phyloP scores from a whole-genome alignment of 2,888 invertebrate species.

The Dynastes grantii region DNA sequence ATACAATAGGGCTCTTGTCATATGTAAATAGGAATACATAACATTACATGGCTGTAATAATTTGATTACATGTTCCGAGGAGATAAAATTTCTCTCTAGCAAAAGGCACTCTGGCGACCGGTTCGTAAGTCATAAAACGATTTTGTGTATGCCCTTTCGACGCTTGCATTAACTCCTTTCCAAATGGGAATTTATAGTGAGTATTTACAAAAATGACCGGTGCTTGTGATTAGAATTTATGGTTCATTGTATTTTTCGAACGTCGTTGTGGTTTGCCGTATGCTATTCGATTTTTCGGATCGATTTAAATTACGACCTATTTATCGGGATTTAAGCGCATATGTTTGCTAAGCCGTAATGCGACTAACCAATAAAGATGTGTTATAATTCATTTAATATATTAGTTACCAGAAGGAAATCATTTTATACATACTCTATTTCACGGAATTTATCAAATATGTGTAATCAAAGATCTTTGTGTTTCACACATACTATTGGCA shows the following conservation, averaged over 20 bases:
- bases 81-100: slow-evolving; percentile 49
- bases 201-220: slow-evolving; percentile 42
- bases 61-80: slow-evolving; percentile 53
- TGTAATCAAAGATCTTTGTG: not conserved
- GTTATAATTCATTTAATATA: not conserved
- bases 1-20: slow-evolving; percentile 68
- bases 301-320: slow-evolving; percentile 43
- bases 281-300: slow-evolving; percentile 25
- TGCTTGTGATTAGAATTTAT: slow-evolving; percentile 49
- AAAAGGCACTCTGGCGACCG: slow-evolving; percentile 37
- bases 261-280: slow-evolving; percentile 9
- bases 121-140: slow-evolving; percentile 39
- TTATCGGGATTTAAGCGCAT: slow-evolving; percentile 17
- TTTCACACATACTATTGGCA: not conserved
- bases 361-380: slow-evolving; percentile 2
- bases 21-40: slow-evolving; percentile 66
- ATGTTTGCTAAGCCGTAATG: not conserved
- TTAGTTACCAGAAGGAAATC: not conserved
- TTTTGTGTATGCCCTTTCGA: slow-evolving; percentile 48
- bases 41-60: slow-evolving; percentile 54
- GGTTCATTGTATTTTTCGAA: slow-evolving; percentile 43
- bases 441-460: not conserved
- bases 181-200: slow-evolving; percentile 43
- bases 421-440: not conserved
- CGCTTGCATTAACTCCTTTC: slow-evolving; percentile 46